A percentile compares a stretch with the other conserved stretches of the same genome.
Conservation (phyloP, 1,140 invertebrate genomes). For the Contarinia nasturtii region DNA sequence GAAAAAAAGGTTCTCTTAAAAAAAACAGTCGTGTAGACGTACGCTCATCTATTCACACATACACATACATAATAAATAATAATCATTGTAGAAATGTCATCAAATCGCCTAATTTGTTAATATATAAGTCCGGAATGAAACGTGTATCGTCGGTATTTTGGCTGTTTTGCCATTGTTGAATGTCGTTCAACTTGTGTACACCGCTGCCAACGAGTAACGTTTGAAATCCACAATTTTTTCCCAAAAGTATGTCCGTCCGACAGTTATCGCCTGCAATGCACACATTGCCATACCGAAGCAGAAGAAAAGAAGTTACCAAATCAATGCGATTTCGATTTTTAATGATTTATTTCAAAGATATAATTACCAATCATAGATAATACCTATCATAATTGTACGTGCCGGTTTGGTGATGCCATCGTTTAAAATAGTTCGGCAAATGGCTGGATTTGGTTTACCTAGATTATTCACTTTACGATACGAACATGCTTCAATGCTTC, state of each 20-base stretch:
- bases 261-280: slow-evolving; percentile 38
- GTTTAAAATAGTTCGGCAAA: slow-evolving; percentile 14
- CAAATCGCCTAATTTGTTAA: slow-evolving; percentile 47
- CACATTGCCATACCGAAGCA: too few species aligned
- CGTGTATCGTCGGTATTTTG: slow-evolving; percentile 34
- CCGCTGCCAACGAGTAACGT: slow-evolving; percentile 72
- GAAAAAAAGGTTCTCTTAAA: too few species aligned
- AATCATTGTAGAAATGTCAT: slow-evolving; percentile 12
- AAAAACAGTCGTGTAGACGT: too few species aligned
- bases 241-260: slow-evolving; percentile 79
- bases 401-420: slow-evolving; percentile 46
- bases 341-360: slow-evolving; percentile 24
- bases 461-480: slow-evolving; percentile 62
- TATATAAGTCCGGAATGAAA: slow-evolving; percentile 56
- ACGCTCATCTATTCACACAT: too few species aligned
- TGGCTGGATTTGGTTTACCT: slow-evolving; percentile 50
- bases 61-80: too few species aligned
- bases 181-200: slow-evolving; percentile 47
- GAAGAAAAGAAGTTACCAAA: too few species aligned
- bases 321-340: too few species aligned
- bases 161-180: slow-evolving; percentile 36
- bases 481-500: slow-evolving; percentile 60
- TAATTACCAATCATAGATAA: too few species aligned
- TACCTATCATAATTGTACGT: slow-evolving; percentile 88
- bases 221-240: slow-evolving; percentile 60